Evolutionary conservation across 2,113 vertebrate genomes (phyloP), one percentile per base, ranked within the genome.

Genomic region (Notothenia coriiceps): DNA sequence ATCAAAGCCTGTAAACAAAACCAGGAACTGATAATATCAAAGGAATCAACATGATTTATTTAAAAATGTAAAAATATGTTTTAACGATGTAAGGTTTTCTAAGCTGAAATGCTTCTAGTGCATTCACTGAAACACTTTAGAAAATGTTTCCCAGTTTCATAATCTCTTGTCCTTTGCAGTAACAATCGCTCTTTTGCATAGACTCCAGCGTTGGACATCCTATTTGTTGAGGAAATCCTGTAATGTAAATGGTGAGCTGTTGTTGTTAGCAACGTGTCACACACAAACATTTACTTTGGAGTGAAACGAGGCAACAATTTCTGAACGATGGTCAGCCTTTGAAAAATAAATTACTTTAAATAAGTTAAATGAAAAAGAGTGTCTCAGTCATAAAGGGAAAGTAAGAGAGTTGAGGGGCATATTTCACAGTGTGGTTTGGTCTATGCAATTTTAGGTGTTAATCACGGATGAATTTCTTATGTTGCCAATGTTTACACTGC

Each of bases 121-220:
- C 51, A 59, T 49, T 57, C 12, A 66, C 47, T 11, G 63, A 65
- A n/a, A 29, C 44, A 35, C 52, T 44, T 69, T 70, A 62, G 44
- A 85, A 85, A 49, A 29, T 2, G 22, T 61, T 70, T 62, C 68
- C 69, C 79, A 0, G 49, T 51, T 61, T 71, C 33, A 40, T n/a
- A 49, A 68, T 74, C 44, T 65, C 44, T 46, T 65, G 29, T 51
- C 71, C 40, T 73, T 84, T 80, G 70, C 74, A 81, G 60, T 61
- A 63, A 62, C 46, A 62, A 57, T 71, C 2, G 6, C 55, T 20
- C 2, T 85, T 87, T 91, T 92, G 92, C 92, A 93, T 92, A 91
- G 92, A 88, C 70, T 89, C 67, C 59, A 77, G 54, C 44, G 60
- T 74, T 43, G 63, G 62, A 50, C 11, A 14, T 68, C 47, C 33